Percentiles rank a stretch among this genome's conserved stretches.
Conservation (phyloP, 2,888 invertebrate species). For the Galerucella pusilla region DNA sequence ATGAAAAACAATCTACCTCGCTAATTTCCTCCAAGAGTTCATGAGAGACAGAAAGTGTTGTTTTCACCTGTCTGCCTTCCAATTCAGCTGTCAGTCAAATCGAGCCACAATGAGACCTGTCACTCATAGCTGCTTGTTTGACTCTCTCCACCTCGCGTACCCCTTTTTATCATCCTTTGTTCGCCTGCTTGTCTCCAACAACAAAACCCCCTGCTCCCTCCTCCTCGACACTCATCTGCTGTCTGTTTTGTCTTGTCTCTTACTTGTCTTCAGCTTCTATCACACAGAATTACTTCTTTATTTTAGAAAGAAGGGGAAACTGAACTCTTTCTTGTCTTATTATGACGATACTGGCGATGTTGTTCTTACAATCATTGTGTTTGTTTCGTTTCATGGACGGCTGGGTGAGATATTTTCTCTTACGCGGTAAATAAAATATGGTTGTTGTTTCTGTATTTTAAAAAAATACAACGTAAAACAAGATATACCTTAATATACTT, state of each 20-base stretch:
- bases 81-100: slow-evolving; percentile 61
- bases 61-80: slow-evolving; percentile 56
- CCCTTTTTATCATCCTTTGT: slow-evolving; percentile 56
- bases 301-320: slow-evolving; percentile 38
- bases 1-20: slow-evolving; percentile 24
- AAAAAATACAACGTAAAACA: background rate
- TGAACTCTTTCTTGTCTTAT: slow-evolving; percentile 33
- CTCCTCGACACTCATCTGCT: slow-evolving; percentile 33
- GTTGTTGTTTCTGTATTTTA: background rate
- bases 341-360: slow-evolving; percentile 28
- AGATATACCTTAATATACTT: background rate
- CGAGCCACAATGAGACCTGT: slow-evolving; percentile 62
- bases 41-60: slow-evolving; percentile 47
- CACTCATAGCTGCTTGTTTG: slow-evolving; percentile 57
- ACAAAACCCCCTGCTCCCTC: slow-evolving; percentile 50
- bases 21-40: slow-evolving; percentile 49
- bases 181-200: slow-evolving; percentile 58
- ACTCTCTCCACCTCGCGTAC: slow-evolving; percentile 44
- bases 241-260: slow-evolving; percentile 33
- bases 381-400: slow-evolving; percentile 7
- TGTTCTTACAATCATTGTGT: slow-evolving; percentile 16
- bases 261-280: slow-evolving; percentile 45
- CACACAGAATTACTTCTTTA: slow-evolving; percentile 57
- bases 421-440: background rate
- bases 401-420: background rate